These are phyloP conservation scores for Tipula helvola DNA, from an alignment of 2,888 invertebrate genomes.

Conservation along the genomic window DNA sequence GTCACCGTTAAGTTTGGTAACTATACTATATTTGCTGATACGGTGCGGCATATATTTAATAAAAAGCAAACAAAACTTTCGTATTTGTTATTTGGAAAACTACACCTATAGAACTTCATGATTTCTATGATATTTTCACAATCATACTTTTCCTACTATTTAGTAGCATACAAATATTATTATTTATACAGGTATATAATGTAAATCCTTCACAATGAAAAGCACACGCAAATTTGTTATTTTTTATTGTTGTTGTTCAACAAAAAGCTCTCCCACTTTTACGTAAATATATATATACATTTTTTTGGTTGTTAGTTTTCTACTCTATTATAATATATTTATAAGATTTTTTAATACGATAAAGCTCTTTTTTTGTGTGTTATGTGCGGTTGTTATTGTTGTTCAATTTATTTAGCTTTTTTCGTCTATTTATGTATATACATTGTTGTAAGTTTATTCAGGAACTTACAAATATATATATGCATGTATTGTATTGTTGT, in stretches of 20 bases:
- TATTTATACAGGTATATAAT: not conserved
- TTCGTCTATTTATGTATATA: not conserved
- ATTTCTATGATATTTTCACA: not conserved
- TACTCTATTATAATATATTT: not conserved
- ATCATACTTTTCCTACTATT: not conserved
- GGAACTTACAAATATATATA: not conserved
- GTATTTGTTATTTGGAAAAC: not conserved
- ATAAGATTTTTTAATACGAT: not conserved
- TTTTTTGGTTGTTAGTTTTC: not conserved
- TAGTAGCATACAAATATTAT: not conserved
- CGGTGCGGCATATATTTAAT: not conserved
- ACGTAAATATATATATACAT: not conserved
- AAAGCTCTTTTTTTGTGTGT: not conserved
- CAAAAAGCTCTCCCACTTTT: not conserved
- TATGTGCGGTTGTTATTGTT: not conserved
- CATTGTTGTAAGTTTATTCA: not conserved
- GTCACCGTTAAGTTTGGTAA: not conserved
- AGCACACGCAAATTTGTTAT: not conserved
- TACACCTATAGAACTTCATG: not conserved
- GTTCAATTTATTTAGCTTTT: conserved; percentile 1
- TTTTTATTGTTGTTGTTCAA: not conserved
- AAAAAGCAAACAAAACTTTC: not conserved
- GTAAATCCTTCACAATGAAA: not conserved
- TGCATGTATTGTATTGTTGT: not conserved
- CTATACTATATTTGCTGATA: no score